These are phyloP conservation scores for Orchesella cincta DNA, from an alignment of 1,140 invertebrate genomes.

Conservation along the genomic window DNA sequence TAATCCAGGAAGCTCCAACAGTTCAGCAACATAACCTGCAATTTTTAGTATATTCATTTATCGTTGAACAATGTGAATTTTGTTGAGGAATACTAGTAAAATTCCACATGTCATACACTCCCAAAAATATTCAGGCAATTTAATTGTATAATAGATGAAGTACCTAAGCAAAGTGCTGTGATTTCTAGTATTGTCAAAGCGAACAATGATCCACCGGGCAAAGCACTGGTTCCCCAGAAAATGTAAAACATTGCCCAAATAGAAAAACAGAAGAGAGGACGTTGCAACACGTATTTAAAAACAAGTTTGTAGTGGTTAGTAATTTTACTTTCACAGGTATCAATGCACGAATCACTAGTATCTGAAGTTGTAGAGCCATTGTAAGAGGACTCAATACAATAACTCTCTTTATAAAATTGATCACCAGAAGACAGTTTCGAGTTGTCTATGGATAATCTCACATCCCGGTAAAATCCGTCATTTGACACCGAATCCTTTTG, in stretches of 20 bases:
- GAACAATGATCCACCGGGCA: conserved; percentile 40
- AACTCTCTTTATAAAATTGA: neutral
- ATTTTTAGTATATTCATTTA: neutral
- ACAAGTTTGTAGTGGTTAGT: neutral
- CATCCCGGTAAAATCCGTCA: neutral
- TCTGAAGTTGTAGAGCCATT: no score
- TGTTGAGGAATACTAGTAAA: no score
- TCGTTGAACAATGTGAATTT: no score
- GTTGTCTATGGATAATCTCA: neutral
- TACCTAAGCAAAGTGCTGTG: conserved; percentile 35
- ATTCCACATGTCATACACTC: no score
- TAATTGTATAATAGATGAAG: neutral
- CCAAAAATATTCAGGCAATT: no score
- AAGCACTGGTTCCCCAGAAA: conserved; percentile 35
- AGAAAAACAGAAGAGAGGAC: conserved; percentile 21
- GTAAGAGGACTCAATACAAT: neutral
- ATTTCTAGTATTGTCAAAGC: conserved; percentile 33
- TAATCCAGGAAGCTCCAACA: conserved; percentile 39
- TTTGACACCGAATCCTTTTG: neutral
- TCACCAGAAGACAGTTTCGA: neutral
- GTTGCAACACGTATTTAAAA: conserved; percentile 20
- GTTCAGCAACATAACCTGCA: conserved; percentile 38
- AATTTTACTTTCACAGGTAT: neutral
- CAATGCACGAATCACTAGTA: neutral
- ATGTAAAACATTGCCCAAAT: conserved; percentile 42